Conservation (phyloP, 2,113 vertebrate species). For the Apodemus sylvaticus region DNA sequence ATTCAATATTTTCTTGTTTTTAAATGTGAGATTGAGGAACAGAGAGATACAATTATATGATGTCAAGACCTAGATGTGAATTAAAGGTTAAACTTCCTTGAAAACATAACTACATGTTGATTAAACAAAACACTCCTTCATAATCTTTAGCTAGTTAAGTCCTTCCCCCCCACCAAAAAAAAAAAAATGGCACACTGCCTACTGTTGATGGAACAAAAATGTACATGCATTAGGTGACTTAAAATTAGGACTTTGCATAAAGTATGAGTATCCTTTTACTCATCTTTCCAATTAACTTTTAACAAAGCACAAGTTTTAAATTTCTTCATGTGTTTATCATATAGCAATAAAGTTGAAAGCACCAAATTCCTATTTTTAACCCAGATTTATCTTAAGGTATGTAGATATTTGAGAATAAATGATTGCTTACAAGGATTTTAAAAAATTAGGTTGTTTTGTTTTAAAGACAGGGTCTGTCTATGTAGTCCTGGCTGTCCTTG, state of each 20-base stretch:
- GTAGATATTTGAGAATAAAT: neutral
- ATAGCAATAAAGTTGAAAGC: constrained; percentile 14
- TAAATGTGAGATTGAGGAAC: neutral
- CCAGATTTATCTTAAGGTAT: neutral
- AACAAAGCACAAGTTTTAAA: neutral
- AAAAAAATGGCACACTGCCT: neutral
- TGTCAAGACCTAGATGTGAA: neutral
- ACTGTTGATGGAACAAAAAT: neutral
- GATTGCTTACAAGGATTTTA: neutral
- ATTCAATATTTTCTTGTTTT: constrained; percentile 11
- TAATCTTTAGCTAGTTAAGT: constrained; percentile 11
- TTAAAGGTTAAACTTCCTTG: neutral
- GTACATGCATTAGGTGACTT: neutral
- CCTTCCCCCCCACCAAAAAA: constrained; percentile 13
- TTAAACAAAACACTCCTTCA: constrained; percentile 26
- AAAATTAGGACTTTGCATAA: neutral
- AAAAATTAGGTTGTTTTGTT: neutral
- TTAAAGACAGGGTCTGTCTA: neutral
- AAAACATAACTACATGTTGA: neutral
- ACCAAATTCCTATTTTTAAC: neutral
- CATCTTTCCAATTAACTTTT: neutral
- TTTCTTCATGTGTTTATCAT: neutral
- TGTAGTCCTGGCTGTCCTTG: neutral
- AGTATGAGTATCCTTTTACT: neutral
- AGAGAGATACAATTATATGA: neutral